Evolutionary conservation across 1,140 invertebrate species (phyloP).

Genomic region (Euura lappo): DNA sequence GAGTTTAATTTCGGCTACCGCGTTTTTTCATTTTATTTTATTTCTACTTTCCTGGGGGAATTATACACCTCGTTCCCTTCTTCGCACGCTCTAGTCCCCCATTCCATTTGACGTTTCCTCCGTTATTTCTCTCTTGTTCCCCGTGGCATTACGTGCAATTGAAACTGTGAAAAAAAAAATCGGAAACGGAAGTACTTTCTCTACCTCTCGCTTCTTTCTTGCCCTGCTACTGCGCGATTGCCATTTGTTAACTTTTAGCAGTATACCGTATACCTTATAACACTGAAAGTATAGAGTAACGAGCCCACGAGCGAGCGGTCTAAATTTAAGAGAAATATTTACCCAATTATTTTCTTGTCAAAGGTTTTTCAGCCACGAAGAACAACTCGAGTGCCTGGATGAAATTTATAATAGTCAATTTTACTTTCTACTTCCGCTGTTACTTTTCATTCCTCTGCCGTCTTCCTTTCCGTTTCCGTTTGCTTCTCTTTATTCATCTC

Average conservation of each 20-base stretch:
- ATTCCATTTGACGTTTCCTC: no score
- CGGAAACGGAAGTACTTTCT: background rate
- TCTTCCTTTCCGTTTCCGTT: constrained; percentile 2
- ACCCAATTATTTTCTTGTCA: constrained; percentile 5
- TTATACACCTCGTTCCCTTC: constrained; percentile 25
- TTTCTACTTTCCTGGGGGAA: constrained; percentile 33
- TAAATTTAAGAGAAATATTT: constrained; percentile 6
- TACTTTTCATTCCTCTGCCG: constrained; percentile 10
- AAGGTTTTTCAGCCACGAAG: background rate
- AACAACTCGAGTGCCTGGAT: background rate
- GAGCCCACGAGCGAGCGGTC: background rate
- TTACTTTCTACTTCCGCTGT: constrained; percentile 9
- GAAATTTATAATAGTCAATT: constrained; percentile 5
- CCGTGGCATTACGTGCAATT: no score
- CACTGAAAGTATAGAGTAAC: background rate
- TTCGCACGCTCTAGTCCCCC: background rate
- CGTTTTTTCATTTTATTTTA: constrained; percentile 26
- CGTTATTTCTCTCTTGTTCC: no score
- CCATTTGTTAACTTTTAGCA: background rate
- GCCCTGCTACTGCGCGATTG: background rate
- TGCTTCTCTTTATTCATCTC: no score
- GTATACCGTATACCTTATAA: no score
- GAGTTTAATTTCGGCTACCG: constrained; percentile 33
- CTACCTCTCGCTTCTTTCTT: background rate
- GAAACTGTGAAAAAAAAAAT: no score